These are phyloP conservation scores for Danio aesculapii DNA, from an alignment of 2,797 vertebrate genomes.

Conservation along the genomic window DNA sequence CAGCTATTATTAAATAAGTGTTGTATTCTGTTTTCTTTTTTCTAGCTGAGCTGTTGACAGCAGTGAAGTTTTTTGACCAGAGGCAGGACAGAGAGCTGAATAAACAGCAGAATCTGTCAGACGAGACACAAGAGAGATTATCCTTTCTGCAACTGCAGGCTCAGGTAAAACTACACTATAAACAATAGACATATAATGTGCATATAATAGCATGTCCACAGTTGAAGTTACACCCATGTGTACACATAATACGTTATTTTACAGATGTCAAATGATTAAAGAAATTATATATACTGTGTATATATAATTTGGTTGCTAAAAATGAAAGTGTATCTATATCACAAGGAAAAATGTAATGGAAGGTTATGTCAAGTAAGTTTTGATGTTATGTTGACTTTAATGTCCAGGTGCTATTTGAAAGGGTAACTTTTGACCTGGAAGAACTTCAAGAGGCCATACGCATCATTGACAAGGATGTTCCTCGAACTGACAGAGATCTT, in stretches of 20 bases:
- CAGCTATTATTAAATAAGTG: background rate
- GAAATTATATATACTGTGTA: background rate
- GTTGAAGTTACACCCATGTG: too few species aligned
- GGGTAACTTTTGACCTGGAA: slow-evolving; percentile 73
- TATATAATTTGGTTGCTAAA: too few species aligned
- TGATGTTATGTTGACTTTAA: background rate
- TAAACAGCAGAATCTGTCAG: slow-evolving; percentile 63
- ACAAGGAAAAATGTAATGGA: background rate
- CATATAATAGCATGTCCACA: too few species aligned
- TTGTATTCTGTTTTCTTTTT: background rate
- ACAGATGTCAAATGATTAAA: background rate
- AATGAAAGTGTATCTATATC: background rate
- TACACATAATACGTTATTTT: background rate
- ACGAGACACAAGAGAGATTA: slow-evolving; percentile 72
- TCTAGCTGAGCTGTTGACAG: slow-evolving; percentile 77
- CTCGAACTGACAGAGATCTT: slow-evolving; percentile 80
- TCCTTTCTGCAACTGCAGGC: slow-evolving; percentile 82
- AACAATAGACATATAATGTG: background rate
- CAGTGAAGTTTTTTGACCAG: slow-evolving; percentile 77
- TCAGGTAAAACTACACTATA: slow-evolving; percentile 69
- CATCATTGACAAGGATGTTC: slow-evolving; percentile 84
- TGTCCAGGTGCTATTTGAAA: slow-evolving; percentile 79
- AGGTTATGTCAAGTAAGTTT: background rate
- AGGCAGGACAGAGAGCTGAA: slow-evolving; percentile 70
- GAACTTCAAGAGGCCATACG: slow-evolving; percentile 81